A percentile compares a stretch with the other conserved stretches of the same genome.
Evolutionary conservation across 2,113 vertebrate genomes (phyloP).

Genomic region (Buteo buteo): DNA sequence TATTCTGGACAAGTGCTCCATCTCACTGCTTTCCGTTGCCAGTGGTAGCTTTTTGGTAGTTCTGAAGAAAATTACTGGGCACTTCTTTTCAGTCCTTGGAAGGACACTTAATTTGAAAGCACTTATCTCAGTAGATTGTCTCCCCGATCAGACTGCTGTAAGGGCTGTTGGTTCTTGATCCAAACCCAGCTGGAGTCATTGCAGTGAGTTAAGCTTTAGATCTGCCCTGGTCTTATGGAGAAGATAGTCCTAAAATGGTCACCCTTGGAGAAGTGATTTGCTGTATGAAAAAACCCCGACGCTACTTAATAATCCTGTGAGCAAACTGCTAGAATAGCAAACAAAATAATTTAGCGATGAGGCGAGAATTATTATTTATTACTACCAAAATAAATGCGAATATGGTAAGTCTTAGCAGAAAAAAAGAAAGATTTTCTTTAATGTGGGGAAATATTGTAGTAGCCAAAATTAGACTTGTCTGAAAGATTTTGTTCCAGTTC

Average conservation of each 20-base stretch:
- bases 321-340: background rate
- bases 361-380: background rate
- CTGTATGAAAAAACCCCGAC: background rate
- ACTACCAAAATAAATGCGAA: background rate
- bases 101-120: background rate
- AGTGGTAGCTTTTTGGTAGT: background rate
- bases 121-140: background rate
- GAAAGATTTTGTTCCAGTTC: background rate
- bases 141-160: background rate
- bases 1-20: background rate
- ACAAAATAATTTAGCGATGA: background rate
- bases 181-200: background rate
- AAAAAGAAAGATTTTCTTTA: background rate
- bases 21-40: background rate
- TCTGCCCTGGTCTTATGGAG: background rate
- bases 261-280: background rate
- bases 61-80: background rate
- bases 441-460: background rate
- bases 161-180: background rate
- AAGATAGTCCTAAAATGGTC: conserved; percentile 5
- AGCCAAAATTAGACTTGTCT: background rate
- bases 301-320: background rate
- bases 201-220: background rate
- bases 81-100: background rate
- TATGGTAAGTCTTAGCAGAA: background rate